These are phyloP conservation scores for Nomada hirtipes DNA, from an alignment of 2,888 invertebrate genomes.

Conservation along the genomic window DNA sequence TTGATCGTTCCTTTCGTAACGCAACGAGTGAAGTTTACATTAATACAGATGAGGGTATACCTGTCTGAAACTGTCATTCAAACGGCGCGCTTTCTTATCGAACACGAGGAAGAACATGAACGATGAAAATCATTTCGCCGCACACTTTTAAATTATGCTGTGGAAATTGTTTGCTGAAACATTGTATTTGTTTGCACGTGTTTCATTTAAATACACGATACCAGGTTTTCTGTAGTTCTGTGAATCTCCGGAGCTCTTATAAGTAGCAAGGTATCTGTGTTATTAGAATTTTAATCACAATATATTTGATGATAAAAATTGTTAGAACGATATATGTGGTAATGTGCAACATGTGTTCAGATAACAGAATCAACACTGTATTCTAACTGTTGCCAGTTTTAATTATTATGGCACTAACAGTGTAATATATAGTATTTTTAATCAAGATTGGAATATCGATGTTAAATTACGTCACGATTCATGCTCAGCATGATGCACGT, in stretches of 20 bases:
- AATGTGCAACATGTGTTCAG: too few species aligned
- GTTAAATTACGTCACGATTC: slow-evolving; percentile 1
- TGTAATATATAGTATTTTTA: background rate
- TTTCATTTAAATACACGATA: too few species aligned
- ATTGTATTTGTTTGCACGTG: background rate
- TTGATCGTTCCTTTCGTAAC: background rate
- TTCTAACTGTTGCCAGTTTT: too few species aligned
- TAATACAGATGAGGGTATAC: slow-evolving; percentile 21
- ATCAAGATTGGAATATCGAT: too few species aligned
- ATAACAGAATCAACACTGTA: too few species aligned
- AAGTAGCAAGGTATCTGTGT: too few species aligned
- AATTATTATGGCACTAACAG: background rate
- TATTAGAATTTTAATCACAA: too few species aligned
- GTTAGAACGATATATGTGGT: too few species aligned
- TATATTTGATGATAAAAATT: too few species aligned
- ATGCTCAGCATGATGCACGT: background rate
- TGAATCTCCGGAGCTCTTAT: too few species aligned
- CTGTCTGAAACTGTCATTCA: background rate
- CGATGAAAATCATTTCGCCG: background rate
- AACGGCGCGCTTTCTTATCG: background rate
- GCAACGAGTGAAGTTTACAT: slow-evolving; percentile 16
- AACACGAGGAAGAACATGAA: background rate
- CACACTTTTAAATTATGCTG: background rate
- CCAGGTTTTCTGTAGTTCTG: too few species aligned
- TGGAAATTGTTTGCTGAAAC: background rate